Evolutionary conservation across 1,140 invertebrate genomes (phyloP), one percentile per base, ranked within the genome.

Genomic region (Achroia grisella): DNA sequence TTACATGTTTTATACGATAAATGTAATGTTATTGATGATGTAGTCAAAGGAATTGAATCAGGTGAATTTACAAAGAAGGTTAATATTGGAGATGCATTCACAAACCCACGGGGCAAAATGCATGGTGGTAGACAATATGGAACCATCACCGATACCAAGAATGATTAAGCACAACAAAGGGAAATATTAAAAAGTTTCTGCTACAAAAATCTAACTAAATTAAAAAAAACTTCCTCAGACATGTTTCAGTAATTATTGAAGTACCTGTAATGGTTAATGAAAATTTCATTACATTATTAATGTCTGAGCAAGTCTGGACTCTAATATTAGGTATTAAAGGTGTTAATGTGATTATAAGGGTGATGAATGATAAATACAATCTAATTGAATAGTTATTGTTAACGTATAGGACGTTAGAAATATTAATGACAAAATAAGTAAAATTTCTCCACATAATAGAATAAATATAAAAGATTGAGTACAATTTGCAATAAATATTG

Each of bases 91-190:
- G 23, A 48, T 48, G 68, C 63, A 74, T 72, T 71, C 56, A 74
- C 62, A 70, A 63, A 54, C 56, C 64, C 52, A 52, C 49, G 48
- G 64, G 49, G 47, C 42, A 67, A 41, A 64, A 71, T 56, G 61
- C 52, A 56, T 62, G 71, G 72, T 79, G 73, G 72, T 56, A 71
- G 55, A 71, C 55, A 67, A 48, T 48, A 64, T 56, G 57, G 66
- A 66, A 71, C 80, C 80, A 71, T 85, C 82, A 83, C 85, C 85
- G 81, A 76, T 75, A 86, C 81, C 86, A 87, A 87, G 83, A 86
- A 83, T 85, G 86, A 86, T 84, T 86, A 87, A 87, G 86, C 86
- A 86, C 71, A 44, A 66, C 57, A 70, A 74, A 68, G 64, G 60
- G 54, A 52, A 72, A 75, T 60, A 62, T 80, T 77, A 80, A 62